Base-by-base conservation (phyloP, 2,888 invertebrate genomes). In the Dynastes maya region DNA sequence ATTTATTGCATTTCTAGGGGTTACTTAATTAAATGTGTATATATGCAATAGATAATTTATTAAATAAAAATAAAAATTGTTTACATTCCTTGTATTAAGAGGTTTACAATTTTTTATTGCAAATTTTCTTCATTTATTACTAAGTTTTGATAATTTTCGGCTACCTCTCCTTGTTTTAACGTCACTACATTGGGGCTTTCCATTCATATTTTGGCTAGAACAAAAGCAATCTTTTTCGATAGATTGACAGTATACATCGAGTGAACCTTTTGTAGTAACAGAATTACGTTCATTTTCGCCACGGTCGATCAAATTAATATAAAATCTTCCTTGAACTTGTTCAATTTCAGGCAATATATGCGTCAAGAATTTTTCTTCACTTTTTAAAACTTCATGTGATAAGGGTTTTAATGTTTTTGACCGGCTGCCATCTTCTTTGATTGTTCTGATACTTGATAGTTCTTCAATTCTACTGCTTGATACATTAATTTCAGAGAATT, bases 311-410 rank as follows among this genome's bases (percentile, higher is more conserved):
- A 45, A 11, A 45, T 45, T 45, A 11, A 16, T 2, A 8, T 16
- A 22, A 16, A 58, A 58, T 16, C 22, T 16, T 58, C 8, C 22
- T 58, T 9, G 55, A 22, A 8, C 22, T 27, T 58, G 16, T 45
- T 74, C 72, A 45, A 74, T 74, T 6, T 61, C 72, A 8, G 72
- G 9, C 22, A 61, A 61, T 6, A 74, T 49, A 27, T 68, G 13
- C 49, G 27, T 61, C 27, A 68, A 53, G 27, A 45, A 61, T 27
- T 45, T 61, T 45, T 27, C 37, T 5, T 9, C 27, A 16, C n/a
- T 32, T 5, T 5, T 3, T 70, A 11, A 32, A 2, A 11, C 6
- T 27, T 72, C 72, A 8, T 58, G 4, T 1, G 72, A 74, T 61
- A 63, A 61, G 11, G 45, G 72, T 61, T 40, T 16, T 8, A 74